Evolutionary conservation across 2,888 invertebrate genomes (phyloP).

Genomic region (Holacanthella duospinosa): DNA sequence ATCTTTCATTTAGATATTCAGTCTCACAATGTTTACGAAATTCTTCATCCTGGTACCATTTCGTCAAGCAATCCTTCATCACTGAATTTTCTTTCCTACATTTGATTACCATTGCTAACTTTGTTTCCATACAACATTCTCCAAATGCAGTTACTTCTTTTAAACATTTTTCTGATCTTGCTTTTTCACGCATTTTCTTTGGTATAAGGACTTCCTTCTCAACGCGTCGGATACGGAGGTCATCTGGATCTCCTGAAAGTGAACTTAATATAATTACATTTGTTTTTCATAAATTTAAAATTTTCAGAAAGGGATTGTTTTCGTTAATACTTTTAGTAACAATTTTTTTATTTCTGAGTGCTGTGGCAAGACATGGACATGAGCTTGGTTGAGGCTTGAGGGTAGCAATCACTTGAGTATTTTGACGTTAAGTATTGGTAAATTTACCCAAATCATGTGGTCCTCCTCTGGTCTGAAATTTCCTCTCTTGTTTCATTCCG

Average conservation of each 20-base stretch:
- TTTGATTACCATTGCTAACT: constrained; percentile 58
- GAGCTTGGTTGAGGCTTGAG: too few species aligned
- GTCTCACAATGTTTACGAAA: constrained; percentile 63
- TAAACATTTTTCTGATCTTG: constrained; percentile 65
- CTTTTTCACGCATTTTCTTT: constrained; percentile 72
- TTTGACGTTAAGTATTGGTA: neutral
- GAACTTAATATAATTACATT: neutral
- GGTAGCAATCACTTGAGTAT: too few species aligned
- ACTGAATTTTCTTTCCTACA: constrained; percentile 61
- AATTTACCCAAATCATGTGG: neutral
- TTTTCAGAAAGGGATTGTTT: neutral
- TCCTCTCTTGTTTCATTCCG: neutral
- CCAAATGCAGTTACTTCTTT: constrained; percentile 55
- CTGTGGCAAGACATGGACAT: too few species aligned
- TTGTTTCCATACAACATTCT: constrained; percentile 58
- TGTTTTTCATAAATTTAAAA: neutral
- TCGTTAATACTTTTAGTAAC: too few species aligned
- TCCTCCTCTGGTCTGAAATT: constrained; percentile 1
- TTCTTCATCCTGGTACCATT: constrained; percentile 66
- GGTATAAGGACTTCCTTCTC: constrained; percentile 81
- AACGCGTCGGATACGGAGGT: constrained; percentile 69
- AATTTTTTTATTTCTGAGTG: too few species aligned
- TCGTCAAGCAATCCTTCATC: constrained; percentile 58
- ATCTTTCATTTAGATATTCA: constrained; percentile 68
- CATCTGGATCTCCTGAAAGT: constrained; percentile 68